Base-by-base conservation (phyloP, 2,797 vertebrate genomes). In the Cirrhinus molitorella region DNA sequence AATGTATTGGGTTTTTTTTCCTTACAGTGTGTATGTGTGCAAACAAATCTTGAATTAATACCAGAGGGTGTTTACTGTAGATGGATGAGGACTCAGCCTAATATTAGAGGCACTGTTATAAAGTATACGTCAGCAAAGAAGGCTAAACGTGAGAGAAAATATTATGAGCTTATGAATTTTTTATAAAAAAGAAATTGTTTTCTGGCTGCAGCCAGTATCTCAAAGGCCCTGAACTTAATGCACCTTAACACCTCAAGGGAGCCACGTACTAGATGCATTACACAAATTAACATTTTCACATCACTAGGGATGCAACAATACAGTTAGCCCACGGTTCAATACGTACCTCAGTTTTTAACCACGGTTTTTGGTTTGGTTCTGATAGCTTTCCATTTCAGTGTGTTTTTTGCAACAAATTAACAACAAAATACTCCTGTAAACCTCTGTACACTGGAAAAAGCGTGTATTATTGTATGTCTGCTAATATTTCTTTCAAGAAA, bases 251-350 rank as follows among this genome's bases (percentile, higher is more conserved):
- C 67, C 68, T 12, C 10, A 43, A 13, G 34, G 8, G 57, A 79
- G n/a, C 25, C 70, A 71, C 14, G 28, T 31, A 28, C 25, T 63
- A 70, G 5, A 17, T 17, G 73, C 83, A 86, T 86, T 85, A 88
- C 86, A 88, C 80, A 76, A 71, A 75, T 79, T 82, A 86, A 80
- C 80, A 63, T 70, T 87, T 83, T 87, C 86, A 90, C 81, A 43
- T 80, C 84, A 80, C 61, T n/a, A n/a, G n/a, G n/a, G n/a, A n/a
- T n/a, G n/a, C n/a, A n/a, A n/a, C n/a, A n/a, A n/a, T n/a, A n/a
- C n/a, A n/a, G n/a, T n/a, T n/a, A n/a, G n/a, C n/a, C n/a, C n/a
- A n/a, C n/a, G n/a, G n/a, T n/a, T n/a, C n/a, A n/a, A n/a, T n/a
- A n/a, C n/a, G n/a, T n/a, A n/a, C n/a, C n/a, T n/a, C n/a, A n/a